Base-by-base conservation (phyloP, 2,888 invertebrate species). In the Thalpophila matura region DNA sequence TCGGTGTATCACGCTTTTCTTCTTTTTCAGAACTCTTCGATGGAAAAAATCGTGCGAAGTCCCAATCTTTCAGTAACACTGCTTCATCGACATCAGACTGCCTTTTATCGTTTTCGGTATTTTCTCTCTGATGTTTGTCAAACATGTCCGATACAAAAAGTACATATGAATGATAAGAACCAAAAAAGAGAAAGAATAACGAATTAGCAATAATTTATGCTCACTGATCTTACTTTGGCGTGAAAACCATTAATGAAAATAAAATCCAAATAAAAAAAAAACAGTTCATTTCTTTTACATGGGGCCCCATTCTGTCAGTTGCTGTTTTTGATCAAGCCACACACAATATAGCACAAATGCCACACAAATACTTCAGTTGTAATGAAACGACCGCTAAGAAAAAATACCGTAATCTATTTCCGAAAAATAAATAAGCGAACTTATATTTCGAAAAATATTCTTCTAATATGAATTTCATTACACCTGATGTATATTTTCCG, bases 11-110 rank as follows among this genome's bases (percentile, higher is more conserved):
- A 71, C 75, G 84, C 64, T 89, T 93, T 64, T 88, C 91, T 51
- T 89, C 91, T 80, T 88, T 89, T n/a, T 90, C 91, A 14, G 81
- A 79, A 74, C 82, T 91, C 84, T 92, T 95, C 64, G 94, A 91
- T 12, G 97, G 97, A 91, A 98, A 98, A 95, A 98, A 98, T 87
- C 97, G 96, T 77, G 97, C 97, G 91, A 98, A 97, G 93, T 98
- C 97, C 98, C 98, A 98, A 86, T 98, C 98, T 91, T 97, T 97
- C 80, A 98, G 95, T 73, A 98, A 95, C 55, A 97, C 96, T 70
- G 97, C 97, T 89, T 98, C 98, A 87, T 97, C 97, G 83, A 96
- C 95, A 85, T 97, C 96, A 55, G 96, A 95, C 82, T 91, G 90
- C 84, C 86, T 88, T 84, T 91, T 93, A 86, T 91, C 87, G 66